Evolutionary conservation across 2,888 invertebrate species (phyloP).

Genomic region (Leptura quadrifasciata): DNA sequence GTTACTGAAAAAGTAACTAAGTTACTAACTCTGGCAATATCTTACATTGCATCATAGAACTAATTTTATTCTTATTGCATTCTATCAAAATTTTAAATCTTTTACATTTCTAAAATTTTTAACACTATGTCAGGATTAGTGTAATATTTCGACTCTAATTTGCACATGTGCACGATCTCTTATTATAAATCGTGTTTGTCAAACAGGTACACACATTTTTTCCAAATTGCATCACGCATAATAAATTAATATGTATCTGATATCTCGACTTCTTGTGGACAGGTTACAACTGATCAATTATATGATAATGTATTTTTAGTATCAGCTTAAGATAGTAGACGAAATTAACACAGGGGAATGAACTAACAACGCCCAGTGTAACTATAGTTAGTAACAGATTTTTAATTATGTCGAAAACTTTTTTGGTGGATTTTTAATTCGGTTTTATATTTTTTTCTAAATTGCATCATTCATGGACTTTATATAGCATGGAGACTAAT

Average conservation of each 20-base stretch:
- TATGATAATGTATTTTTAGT: conserved; percentile 7
- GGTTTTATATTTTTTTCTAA: too few relatives aligned
- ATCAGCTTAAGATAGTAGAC: not conserved
- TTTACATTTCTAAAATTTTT: too few relatives aligned
- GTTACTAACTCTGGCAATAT: too few relatives aligned
- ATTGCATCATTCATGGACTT: too few relatives aligned
- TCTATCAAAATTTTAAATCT: too few relatives aligned
- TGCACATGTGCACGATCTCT: not conserved
- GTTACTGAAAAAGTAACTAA: too few relatives aligned
- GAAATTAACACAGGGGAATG: not conserved
- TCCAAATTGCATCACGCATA: not conserved
- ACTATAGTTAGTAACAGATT: not conserved
- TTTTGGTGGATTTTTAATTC: too few relatives aligned
- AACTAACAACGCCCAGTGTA: not conserved
- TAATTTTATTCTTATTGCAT: too few relatives aligned
- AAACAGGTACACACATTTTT: conserved; percentile 7
- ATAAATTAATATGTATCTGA: not conserved
- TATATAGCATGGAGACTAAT: too few relatives aligned
- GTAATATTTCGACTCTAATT: not conserved
- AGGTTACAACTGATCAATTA: conserved; percentile 4
- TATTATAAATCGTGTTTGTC: not conserved
- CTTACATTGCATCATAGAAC: too few relatives aligned
- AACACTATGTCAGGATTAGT: too few relatives aligned
- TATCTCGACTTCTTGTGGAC: conserved; percentile 3
- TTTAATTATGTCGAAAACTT: too few relatives aligned